Evolutionary conservation across 1,140 invertebrate genomes (phyloP), one percentile per base, ranked within the genome.

Genomic region (Aleiodes sp.): DNA sequence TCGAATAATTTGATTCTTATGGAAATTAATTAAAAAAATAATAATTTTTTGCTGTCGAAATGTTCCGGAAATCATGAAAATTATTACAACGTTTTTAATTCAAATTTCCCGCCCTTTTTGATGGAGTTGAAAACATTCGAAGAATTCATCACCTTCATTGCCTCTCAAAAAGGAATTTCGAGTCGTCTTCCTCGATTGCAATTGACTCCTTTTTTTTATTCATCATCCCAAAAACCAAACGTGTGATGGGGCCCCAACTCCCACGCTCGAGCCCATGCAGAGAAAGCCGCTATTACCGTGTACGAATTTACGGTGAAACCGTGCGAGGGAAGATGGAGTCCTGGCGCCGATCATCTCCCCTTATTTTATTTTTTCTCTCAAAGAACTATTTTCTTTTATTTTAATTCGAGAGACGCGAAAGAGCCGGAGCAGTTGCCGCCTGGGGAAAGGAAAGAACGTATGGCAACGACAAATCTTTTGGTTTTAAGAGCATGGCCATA

Each of bases 301-400:
- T 31, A 59, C 26, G 26, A 59, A 31, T 59, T 59, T 59, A 59
- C 28, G 28, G 24, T 29, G 24, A 59, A 29, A 59, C 14, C 10
- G 28, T 59, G 28, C 56, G 56, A 31, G 28, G 28, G 56, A 29
- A 4, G 26, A 28, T 52, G n/a, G 26, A 65, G 37, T 65, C 28
- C 29, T 52, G 39, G 39, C 43, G 29, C 39, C 39, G 61, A 39
- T 39, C 41, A 46, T 46, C 39, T 33, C 37, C 24, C 28, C 19
- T 65, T 21, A 39, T 61, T 61, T 61, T 24, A 3, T 26, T 24
- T 19, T 37, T 61, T 41, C 19, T 39, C 16, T 39, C 24, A 12
- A 8, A 59, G n/a, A n/a, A n/a, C n/a, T n/a, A n/a, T n/a, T 59
- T 59, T 59, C n/a, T 59, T 59, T 59, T 31, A 29, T 31, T 59